Conservation (phyloP, 2,888 invertebrate genomes). For the Cryptus viduatorius region DNA sequence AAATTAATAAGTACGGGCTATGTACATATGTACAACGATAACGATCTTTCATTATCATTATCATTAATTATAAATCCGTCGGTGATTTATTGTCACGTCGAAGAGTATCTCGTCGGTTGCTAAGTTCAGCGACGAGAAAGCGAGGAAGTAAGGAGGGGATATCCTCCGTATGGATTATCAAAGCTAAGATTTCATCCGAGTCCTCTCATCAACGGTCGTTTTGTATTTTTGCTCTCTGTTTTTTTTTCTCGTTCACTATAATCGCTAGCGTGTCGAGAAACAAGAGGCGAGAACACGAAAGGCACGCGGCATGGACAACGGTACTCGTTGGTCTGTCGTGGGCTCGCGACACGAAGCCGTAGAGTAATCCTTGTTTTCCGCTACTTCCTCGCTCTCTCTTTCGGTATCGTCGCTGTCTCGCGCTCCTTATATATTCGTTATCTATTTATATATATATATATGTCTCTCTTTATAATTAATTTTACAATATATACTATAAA, state of each 20-base stretch:
- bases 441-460: constrained; percentile 52
- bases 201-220: constrained; percentile 18
- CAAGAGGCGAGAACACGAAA: constrained; percentile 55
- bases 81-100: constrained; percentile 76
- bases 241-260: constrained; percentile 27
- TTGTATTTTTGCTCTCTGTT: background rate
- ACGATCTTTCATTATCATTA: constrained; percentile 79
- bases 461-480: constrained; percentile 68
- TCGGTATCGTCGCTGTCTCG: constrained; percentile 44
- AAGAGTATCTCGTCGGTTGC: constrained; percentile 49
- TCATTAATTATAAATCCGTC: constrained; percentile 77
- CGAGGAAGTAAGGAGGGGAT: constrained; percentile 6
- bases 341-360: constrained; percentile 61
- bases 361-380: constrained; percentile 54
- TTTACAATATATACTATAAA: constrained; percentile 59
- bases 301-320: constrained; percentile 67
- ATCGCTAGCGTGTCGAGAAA: constrained; percentile 38
- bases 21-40: constrained; percentile 85
- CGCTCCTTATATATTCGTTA: constrained; percentile 54
- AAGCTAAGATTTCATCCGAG: constrained; percentile 52
- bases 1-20: constrained; percentile 85
- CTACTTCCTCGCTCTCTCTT: constrained; percentile 56
- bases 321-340: constrained; percentile 63
- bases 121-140: constrained; percentile 22
- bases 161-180: constrained; percentile 59